These are phyloP conservation scores for Phodopus roborovskii DNA, from an alignment of 2,113 vertebrate species.

Conservation along the genomic window DNA sequence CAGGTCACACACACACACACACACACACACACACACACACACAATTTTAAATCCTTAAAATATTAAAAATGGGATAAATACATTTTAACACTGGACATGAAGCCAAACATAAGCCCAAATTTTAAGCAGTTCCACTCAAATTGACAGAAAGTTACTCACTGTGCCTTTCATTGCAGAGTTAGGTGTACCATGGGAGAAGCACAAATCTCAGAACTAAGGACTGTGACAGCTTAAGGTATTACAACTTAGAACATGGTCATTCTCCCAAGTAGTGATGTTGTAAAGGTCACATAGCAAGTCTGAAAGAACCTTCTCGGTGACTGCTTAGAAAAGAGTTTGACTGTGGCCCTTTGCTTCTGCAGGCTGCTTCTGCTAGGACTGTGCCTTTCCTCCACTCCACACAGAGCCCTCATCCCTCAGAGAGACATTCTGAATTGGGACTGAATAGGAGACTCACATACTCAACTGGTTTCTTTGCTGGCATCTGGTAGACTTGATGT, in stretches of 20 bases:
- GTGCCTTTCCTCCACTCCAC: background rate
- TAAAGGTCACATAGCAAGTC: background rate
- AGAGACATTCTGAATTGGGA: background rate
- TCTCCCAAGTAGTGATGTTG: background rate
- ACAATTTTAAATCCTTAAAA: background rate
- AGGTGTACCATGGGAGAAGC: background rate
- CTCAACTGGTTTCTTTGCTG: background rate
- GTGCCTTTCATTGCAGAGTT: background rate
- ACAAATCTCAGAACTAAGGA: background rate
- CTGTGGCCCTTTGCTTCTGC: background rate
- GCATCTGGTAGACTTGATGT: background rate
- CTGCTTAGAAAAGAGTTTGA: background rate
- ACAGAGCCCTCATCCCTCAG: background rate
- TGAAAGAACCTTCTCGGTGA: background rate
- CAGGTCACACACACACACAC: background rate
- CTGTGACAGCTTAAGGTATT: background rate
- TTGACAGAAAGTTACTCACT: background rate
- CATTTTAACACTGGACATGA: background rate
- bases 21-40: background rate
- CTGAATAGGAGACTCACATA: background rate
- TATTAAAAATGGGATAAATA: background rate
- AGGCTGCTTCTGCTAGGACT: accelerated
- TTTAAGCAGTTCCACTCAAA: background rate
- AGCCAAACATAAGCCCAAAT: background rate
- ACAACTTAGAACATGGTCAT: background rate